Percentiles rank a stretch among this genome's conserved stretches.
phyloP scores from a whole-genome alignment of 2,888 invertebrate genomes.

The Dendrolimus houi region DNA sequence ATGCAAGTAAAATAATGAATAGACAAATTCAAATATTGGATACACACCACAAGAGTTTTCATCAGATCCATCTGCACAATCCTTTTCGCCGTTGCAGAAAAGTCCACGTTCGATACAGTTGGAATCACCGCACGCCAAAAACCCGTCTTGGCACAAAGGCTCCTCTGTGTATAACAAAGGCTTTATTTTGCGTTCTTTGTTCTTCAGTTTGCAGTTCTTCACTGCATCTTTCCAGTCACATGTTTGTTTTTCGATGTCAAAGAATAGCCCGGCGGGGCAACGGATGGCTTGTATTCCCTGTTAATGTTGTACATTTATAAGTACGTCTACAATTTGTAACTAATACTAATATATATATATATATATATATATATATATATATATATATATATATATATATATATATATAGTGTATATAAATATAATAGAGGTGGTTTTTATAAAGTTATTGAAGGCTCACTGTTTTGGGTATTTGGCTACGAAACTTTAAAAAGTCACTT shows the following conservation, averaged over 20 bases:
- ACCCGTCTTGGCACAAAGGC: slow-evolving; percentile 91
- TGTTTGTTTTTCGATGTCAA: slow-evolving; percentile 96
- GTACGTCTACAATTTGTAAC: too few species aligned
- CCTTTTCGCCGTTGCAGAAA: slow-evolving; percentile 95
- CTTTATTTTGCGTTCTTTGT: slow-evolving; percentile 91
- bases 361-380: too few species aligned
- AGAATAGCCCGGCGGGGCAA: slow-evolving; percentile 93
- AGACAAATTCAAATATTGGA: background rate
- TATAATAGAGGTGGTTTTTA: too few species aligned
- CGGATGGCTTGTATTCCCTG: slow-evolving; percentile 94
- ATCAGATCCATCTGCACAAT: slow-evolving; percentile 92
- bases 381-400: too few species aligned
- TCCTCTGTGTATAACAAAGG: slow-evolving; percentile 93
- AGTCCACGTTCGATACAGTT: slow-evolving; percentile 91
- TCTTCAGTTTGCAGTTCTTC: slow-evolving; percentile 94
- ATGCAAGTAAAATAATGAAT: too few species aligned
- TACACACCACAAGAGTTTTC: slow-evolving; percentile 92
- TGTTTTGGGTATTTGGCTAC: too few species aligned
- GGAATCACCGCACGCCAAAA: slow-evolving; percentile 91
- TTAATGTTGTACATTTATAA: slow-evolving; percentile 8
- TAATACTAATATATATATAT: too few species aligned
- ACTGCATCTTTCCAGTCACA: slow-evolving; percentile 96
- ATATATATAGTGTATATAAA: too few species aligned
- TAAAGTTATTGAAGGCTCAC: too few species aligned
- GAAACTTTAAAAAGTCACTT: too few species aligned